Base-by-base conservation (phyloP, 2,113 vertebrate species). In the Piprites chloris region DNA sequence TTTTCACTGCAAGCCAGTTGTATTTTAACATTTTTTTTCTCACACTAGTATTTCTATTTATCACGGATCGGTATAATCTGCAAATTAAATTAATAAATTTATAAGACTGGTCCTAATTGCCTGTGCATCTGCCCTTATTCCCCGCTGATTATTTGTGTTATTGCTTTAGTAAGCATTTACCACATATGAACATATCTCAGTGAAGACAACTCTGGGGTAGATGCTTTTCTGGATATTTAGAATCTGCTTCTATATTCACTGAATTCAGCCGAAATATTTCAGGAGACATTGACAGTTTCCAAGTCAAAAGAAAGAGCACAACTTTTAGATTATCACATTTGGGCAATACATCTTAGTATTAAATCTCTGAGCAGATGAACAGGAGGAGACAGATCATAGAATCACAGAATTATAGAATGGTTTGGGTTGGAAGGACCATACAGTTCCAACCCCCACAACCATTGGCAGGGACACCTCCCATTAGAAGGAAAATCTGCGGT, bases 21-120 rank as follows among this genome's bases (percentile, higher is more conserved):
- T 41, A 84, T 63, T 90, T 71, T 63, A 77, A 46, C 7, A 12
- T 68, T 4, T 50, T 66, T 89, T 67, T 59, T 53, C 49, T 89
- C 61, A 82, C 69, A 58, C 20, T 78, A 33, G 14, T 72, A 49
- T 90, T 86, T 92, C 35, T 81, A 30, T 86, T 72, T 92, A 69
- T 87, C 66, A 84, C n/a, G 79, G 68, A 84, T 23, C 18, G 11
- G 4, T 87, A 76, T 65, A 63, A 86, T 88, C 61, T 76, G 22
- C 21, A 94, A 92, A 92, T 78, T 82, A 17, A 37, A 66, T 90
- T 75, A 94, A 91, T 81, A 89, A 65, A 94, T 89, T 78, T 89
- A 28, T 89, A 84, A 65, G 56, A 73, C 56, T 49, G 11, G 44
- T 86, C 49, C 42, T 94, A 93, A 91, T 66, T 87, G 42, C 53